Evolutionary conservation across 2,888 invertebrate genomes (phyloP).

Genomic region (Athrips mouffetella): DNA sequence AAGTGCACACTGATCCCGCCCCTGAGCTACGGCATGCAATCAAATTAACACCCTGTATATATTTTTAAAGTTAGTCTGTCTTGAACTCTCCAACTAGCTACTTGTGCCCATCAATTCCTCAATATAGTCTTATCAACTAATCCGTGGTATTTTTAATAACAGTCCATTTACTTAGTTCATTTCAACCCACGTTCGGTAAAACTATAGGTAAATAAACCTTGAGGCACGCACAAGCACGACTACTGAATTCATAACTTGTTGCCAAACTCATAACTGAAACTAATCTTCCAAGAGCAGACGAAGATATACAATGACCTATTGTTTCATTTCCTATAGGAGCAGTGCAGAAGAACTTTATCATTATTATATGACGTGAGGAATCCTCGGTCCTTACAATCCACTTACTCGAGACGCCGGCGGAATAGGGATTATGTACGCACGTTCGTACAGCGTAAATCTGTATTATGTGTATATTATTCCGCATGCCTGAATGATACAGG

Average conservation of each 20-base stretch:
- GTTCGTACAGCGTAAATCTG: neutral
- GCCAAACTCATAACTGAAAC: neutral
- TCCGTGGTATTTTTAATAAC: too few relatives aligned
- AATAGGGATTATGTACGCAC: slow-evolving; percentile 7
- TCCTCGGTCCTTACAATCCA: slow-evolving; percentile 10
- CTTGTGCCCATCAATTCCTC: too few relatives aligned
- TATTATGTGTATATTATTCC: neutral
- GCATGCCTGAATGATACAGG: neutral
- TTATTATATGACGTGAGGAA: slow-evolving; percentile 7
- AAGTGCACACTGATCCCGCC: too few relatives aligned
- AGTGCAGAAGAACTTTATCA: slow-evolving; percentile 2
- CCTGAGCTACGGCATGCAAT: too few relatives aligned
- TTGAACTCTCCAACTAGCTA: too few relatives aligned
- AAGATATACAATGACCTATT: neutral
- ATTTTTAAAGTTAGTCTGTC: too few relatives aligned
- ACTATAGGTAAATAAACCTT: neutral
- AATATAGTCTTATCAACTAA: too few relatives aligned
- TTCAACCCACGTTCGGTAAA: too few relatives aligned
- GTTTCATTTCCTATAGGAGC: neutral
- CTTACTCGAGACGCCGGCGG: slow-evolving; percentile 9
- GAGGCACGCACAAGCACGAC: neutral
- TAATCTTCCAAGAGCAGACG: neutral
- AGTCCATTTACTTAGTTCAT: too few relatives aligned
- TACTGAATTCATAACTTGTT: neutral
- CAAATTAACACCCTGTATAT: too few relatives aligned